Evolutionary conservation across 2,113 vertebrate genomes (phyloP).

Genomic region (Pandion haliaetus): DNA sequence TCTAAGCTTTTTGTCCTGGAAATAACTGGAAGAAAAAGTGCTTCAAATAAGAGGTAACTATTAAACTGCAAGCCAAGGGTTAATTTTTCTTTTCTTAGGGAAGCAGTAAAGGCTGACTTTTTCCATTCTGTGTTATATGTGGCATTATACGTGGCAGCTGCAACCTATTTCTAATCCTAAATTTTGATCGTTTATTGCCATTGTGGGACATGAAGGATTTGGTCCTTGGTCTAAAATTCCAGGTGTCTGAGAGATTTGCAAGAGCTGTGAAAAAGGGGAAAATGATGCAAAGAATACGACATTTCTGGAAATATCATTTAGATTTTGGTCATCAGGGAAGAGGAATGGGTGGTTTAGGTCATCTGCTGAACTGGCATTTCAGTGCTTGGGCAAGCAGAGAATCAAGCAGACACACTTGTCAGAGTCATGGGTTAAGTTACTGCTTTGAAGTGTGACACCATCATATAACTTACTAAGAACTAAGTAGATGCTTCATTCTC

Average conservation of each 20-base stretch:
- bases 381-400: constrained; percentile 15
- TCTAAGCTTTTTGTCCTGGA: not conserved
- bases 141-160: constrained; percentile 10
- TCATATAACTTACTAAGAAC: not conserved
- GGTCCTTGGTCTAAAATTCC: not conserved
- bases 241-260: constrained; percentile 36
- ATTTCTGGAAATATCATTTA: constrained; percentile 61
- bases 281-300: constrained; percentile 4
- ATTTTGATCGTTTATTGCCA: constrained; percentile 46
- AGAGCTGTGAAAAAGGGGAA: not conserved
- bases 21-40: not conserved
- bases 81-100: constrained; percentile 39
- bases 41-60: not conserved
- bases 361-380: constrained; percentile 48
- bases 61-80: constrained; percentile 10
- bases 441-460: constrained; percentile 7
- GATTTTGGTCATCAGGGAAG: constrained; percentile 32
- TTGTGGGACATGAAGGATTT: constrained; percentile 43
- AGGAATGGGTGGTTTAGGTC: constrained; percentile 19
- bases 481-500: not conserved
- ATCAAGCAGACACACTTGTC: not conserved
- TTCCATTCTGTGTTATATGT: not conserved
- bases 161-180: constrained; percentile 34
- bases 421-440: constrained; percentile 7
- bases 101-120: not conserved